These are phyloP conservation scores for Tetragnatha montana DNA, from an alignment of 2,888 invertebrate genomes.

Conservation along the genomic window DNA sequence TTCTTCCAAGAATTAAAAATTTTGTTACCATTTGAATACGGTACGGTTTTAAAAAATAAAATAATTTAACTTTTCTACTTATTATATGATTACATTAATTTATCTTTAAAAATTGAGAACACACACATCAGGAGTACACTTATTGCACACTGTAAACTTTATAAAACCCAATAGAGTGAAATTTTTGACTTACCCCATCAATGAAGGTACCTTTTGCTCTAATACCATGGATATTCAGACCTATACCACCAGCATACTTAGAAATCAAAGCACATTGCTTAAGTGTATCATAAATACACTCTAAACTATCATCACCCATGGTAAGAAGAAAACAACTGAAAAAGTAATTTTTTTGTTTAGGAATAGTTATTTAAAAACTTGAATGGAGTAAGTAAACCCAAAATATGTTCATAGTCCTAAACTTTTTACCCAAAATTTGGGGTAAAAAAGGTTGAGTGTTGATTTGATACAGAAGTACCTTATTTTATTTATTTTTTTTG, in stretches of 20 bases:
- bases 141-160: not conserved
- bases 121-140: no score
- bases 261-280: constrained; percentile 96
- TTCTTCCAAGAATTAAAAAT: no score
- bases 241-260: constrained; percentile 97
- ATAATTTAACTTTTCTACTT: no score
- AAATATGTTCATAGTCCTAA: not conserved
- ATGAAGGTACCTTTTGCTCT: constrained; percentile 93
- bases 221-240: constrained; percentile 96
- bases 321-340: constrained; percentile 92
- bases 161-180: not conserved
- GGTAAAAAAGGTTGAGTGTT: no score
- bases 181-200: constrained; percentile 80
- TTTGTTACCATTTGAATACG: no score
- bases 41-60: no score
- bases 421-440: no score
- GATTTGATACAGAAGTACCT: no score
- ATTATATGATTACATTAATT: no score
- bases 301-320: constrained; percentile 95
- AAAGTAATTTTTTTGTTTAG: not conserved
- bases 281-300: constrained; percentile 94
- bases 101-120: no score
- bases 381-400: not conserved
- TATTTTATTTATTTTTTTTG: no score
- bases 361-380: not conserved